phyloP scores from a whole-genome alignment of 2,113 vertebrate genomes.

The Psophia crepitans region DNA sequence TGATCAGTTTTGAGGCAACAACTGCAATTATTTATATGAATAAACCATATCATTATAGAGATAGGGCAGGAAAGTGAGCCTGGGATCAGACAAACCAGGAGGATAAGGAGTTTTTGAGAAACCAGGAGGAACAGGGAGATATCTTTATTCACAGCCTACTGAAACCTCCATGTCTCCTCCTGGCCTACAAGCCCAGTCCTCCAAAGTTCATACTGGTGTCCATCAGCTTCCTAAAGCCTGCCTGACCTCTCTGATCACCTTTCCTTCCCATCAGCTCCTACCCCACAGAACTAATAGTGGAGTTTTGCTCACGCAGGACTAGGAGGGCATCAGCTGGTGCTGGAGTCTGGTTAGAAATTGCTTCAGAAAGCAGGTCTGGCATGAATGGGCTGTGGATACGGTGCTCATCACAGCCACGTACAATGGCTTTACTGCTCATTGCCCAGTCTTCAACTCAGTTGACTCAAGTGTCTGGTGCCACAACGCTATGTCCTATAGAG shows the following conservation, averaged over 20 bases:
- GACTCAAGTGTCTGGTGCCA: not conserved
- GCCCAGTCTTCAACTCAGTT: not conserved
- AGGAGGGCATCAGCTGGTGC: not conserved
- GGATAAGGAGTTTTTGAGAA: not conserved
- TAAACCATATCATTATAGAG: not conserved
- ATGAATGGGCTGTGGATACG: accelerated
- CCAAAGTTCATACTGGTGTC: not conserved
- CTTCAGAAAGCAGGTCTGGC: not conserved
- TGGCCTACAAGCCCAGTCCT: not conserved
- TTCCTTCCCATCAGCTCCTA: not conserved
- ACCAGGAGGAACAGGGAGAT: not conserved
- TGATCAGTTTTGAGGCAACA: not conserved
- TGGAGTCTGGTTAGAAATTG: not conserved
- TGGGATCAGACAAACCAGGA: not conserved
- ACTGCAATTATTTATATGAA: not conserved
- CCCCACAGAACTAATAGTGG: not conserved
- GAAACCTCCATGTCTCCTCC: not conserved
- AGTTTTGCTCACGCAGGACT: not conserved
- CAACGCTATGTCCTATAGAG: not conserved
- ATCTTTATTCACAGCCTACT: not conserved
- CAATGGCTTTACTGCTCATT: not conserved
- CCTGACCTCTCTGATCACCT: not conserved
- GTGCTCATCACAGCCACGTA: accelerated
- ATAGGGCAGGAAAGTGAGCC: not conserved
- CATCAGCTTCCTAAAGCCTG: not conserved